Conservation (phyloP, 2,113 vertebrate genomes). For the Coracopsis vasa region DNA sequence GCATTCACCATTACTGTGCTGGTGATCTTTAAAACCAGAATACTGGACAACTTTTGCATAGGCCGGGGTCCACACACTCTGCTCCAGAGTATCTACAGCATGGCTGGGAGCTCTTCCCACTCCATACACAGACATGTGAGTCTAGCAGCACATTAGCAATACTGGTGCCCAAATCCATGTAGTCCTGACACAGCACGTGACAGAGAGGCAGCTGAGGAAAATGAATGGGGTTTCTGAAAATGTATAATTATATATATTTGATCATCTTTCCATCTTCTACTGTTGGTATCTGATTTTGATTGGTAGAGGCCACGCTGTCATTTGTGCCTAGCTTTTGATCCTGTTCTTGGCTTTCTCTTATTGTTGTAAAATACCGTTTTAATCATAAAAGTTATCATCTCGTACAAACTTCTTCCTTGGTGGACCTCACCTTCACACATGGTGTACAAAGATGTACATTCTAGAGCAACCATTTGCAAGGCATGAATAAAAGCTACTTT, state of each 20-base stretch:
- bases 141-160: accelerated
- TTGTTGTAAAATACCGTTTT: background rate
- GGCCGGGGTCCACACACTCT: accelerated
- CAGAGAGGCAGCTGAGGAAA: background rate
- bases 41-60: background rate
- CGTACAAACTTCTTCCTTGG: conserved; percentile 15
- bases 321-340: background rate
- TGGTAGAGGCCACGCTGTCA: background rate
- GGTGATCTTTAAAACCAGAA: background rate
- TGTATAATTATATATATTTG: background rate
- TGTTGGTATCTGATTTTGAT: background rate
- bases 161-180: background rate
- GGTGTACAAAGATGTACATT: conserved; percentile 15
- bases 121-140: background rate
- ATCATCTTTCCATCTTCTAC: background rate
- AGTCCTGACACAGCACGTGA: background rate
- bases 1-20: background rate
- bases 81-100: background rate
- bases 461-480: conserved; percentile 66
- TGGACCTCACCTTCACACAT: conserved; percentile 57
- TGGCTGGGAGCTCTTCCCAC: background rate
- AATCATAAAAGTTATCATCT: background rate
- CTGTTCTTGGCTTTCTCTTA: background rate
- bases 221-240: background rate
- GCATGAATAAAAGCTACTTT: conserved; percentile 72